Evolutionary conservation across 2,797 vertebrate genomes (phyloP).

Genomic region (Cottoperca gobio): DNA sequence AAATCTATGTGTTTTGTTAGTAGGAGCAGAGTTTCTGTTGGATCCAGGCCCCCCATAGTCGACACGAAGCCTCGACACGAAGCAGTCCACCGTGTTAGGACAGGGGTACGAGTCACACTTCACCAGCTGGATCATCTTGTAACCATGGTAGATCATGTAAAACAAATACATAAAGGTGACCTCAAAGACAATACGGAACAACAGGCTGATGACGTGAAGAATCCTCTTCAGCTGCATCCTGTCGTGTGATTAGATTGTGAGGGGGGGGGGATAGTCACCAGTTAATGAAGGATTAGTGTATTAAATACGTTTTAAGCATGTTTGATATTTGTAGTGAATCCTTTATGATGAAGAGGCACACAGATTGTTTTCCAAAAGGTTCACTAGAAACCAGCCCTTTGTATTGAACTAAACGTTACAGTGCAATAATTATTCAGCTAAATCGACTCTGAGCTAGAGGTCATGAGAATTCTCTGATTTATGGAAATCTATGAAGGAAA

Average conservation of each 20-base stretch:
- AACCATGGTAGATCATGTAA: slow-evolving; percentile 97
- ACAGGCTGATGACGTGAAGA: slow-evolving; percentile 91
- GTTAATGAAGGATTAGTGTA: neutral
- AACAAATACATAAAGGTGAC: slow-evolving; percentile 96
- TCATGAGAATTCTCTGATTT: neutral
- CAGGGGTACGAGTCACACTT: slow-evolving; percentile 98
- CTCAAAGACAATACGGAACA: slow-evolving; percentile 94
- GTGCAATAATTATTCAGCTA: neutral
- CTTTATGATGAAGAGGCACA: too few relatives aligned
- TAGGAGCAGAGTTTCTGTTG: slow-evolving; percentile 87
- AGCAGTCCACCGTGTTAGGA: slow-evolving; percentile 98
- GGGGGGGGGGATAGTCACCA: too few relatives aligned
- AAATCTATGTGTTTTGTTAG: slow-evolving; percentile 84
- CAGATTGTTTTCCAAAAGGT: too few relatives aligned
- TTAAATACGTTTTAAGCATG: neutral
- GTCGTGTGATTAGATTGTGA: neutral
- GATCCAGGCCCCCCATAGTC: slow-evolving; percentile 85
- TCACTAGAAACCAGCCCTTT: too few relatives aligned
- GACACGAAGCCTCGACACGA: slow-evolving; percentile 98
- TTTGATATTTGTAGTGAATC: too few relatives aligned
- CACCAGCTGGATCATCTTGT: slow-evolving; percentile 96
- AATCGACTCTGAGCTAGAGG: neutral
- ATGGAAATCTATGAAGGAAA: neutral
- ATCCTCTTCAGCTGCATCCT: neutral
- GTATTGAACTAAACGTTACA: neutral